These are phyloP conservation scores for Cataglyphis rosenhaueri DNA, from an alignment of 2,888 invertebrate genomes.

Conservation along the genomic window DNA sequence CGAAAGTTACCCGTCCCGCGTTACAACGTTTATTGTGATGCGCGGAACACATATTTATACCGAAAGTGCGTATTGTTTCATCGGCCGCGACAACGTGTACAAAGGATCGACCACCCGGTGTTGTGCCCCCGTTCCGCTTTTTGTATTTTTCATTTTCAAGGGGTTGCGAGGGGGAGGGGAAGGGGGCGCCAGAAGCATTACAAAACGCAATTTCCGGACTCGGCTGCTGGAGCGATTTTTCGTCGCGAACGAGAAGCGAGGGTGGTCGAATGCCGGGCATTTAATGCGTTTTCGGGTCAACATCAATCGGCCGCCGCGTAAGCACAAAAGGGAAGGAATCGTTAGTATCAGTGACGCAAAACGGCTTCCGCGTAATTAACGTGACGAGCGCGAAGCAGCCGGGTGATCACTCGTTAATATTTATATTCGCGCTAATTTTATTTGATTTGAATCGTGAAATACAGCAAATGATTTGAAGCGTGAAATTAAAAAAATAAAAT, in stretches of 20 bases:
- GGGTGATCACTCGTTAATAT: constrained; percentile 24
- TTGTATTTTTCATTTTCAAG: constrained; percentile 71
- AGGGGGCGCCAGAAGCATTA: constrained; percentile 69
- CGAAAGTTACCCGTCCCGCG: constrained; percentile 66
- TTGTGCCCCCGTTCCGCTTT: constrained; percentile 55
- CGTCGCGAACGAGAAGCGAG: constrained; percentile 58
- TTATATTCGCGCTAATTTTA: not conserved
- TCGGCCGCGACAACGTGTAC: constrained; percentile 62
- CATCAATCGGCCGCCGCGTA: constrained; percentile 67
- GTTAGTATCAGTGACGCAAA: constrained; percentile 60
- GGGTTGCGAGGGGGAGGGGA: not conserved
- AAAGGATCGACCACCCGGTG: constrained; percentile 61
- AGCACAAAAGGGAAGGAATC: constrained; percentile 56
- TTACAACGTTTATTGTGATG: constrained; percentile 76
- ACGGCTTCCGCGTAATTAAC: constrained; percentile 66
- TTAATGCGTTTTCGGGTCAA: constrained; percentile 67
- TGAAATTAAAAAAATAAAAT: not conserved
- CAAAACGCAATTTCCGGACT: constrained; percentile 79
- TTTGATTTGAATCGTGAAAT: not conserved
- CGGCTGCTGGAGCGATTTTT: constrained; percentile 65
- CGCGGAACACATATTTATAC: constrained; percentile 75
- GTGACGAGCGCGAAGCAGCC: not conserved
- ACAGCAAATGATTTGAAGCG: not conserved
- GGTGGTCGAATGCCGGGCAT: constrained; percentile 44
- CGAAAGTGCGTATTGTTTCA: constrained; percentile 76